A percentile compares a stretch with the other conserved stretches of the same genome.
These are phyloP conservation scores for Parauchenoglanis punctatus DNA, from an alignment of 2,797 vertebrate species.

Conservation along the genomic window DNA sequence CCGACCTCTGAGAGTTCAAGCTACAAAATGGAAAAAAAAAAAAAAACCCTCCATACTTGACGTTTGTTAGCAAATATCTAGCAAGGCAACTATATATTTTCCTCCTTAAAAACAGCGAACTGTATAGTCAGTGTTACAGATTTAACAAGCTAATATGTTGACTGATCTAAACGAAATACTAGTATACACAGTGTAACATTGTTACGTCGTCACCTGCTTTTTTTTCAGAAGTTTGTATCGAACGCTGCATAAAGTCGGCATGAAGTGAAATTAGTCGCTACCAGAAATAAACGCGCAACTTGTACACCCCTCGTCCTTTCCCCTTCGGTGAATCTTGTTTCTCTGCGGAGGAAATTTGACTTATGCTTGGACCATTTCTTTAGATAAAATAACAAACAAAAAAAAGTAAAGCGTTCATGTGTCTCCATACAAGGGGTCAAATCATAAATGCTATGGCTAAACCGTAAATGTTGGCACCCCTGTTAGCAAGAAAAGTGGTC, in stretches of 20 bases:
- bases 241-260: background rate
- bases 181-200: background rate
- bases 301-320: background rate
- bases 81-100: background rate
- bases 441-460: background rate
- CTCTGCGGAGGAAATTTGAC: background rate
- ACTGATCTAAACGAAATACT: background rate
- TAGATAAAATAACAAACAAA: background rate
- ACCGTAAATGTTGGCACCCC: constrained; percentile 11
- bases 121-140: no score
- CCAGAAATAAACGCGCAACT: background rate
- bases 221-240: background rate
- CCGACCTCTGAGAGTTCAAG: background rate
- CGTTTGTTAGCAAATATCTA: background rate
- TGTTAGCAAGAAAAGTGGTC: constrained; percentile 19
- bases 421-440: background rate
- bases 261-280: background rate
- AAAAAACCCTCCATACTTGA: no score
- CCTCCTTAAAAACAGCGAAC: background rate
- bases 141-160: background rate
- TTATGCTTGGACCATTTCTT: background rate
- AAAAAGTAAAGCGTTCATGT: background rate
- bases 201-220: background rate
- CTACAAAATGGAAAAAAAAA: background rate
- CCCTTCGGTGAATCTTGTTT: background rate